Base-by-base conservation (phyloP, 92 coral and sea anemone species). In the Blastomussa wellsi region DNA sequence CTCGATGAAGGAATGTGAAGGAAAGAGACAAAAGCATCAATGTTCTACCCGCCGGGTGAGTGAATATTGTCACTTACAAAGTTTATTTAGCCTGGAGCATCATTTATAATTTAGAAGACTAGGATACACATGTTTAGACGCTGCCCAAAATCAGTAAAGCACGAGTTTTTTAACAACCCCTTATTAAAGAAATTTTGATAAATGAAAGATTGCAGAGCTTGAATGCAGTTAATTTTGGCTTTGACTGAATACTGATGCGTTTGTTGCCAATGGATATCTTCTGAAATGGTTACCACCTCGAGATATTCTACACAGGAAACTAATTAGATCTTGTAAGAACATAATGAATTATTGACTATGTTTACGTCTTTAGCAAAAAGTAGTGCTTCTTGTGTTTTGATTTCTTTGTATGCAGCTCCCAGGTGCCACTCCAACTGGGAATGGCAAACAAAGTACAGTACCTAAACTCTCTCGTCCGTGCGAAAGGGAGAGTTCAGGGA, bases 331-430 rank as follows among this genome's bases (percentile, higher is more conserved):
- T 41, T 62, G 69, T 49, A 6, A 38, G 53, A 72, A 15, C 32
- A 71, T 17, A 7, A 82, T 82, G 7, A 71, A 71, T 82, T 35
- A 82, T 49, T 82, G 28, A 70, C 5, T 19, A 51, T 7, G 79
- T 51, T 69, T 47, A 36, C 4, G 48, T 33, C 74, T 41, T 69
- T 38, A 38, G 74, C 42, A 35, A 69, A 36, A 69, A 1, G 42
- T 69, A 69, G 44, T 36, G 74, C 44, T 13, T 17, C 74, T 31
- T 32, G n/a, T 32, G 39, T 33, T 16, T 68, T n/a, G 13, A 5
- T n/a, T n/a, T n/a, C 47, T 69, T 7, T 2, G 24, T 2, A 33
- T 68, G 17, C 32, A 24, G 44, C n/a, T 53, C 22, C 19, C 60
- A 53, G 5, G 64, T 22, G 15, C 4, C 64, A 57, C n/a, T 57